Evolutionary conservation across 2,888 invertebrate genomes (phyloP).

Genomic region (Chrysolina haemoptera): DNA sequence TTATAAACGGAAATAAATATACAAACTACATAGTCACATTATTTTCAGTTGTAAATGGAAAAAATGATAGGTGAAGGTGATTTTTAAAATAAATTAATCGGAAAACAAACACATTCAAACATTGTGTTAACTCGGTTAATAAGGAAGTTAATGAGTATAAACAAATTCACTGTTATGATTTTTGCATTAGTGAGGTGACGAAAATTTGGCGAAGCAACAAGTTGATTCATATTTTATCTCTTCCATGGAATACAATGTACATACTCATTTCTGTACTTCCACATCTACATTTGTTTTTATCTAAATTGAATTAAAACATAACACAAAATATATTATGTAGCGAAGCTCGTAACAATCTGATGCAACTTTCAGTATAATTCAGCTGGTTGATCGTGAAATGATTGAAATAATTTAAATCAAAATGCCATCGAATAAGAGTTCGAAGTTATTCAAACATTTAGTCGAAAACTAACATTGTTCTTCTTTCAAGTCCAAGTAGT

Average conservation of each 20-base stretch:
- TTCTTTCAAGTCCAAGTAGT: no score
- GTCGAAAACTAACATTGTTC: no score
- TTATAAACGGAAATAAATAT: not conserved
- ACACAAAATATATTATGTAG: no score
- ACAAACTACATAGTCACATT: slow-evolving; percentile 9
- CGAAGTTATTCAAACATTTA: no score
- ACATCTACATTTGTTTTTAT: no score
- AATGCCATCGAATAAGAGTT: no score
- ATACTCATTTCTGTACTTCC: no score
- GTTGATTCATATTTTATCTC: slow-evolving; percentile 5
- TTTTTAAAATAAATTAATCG: not conserved
- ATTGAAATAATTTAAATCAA: no score
- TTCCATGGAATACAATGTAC: not conserved
- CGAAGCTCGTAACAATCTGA: no score
- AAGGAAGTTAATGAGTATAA: not conserved
- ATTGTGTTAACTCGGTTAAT: not conserved
- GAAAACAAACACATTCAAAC: not conserved
- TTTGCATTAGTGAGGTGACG: slow-evolving; percentile 6
- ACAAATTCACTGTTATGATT: not conserved
- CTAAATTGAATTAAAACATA: no score
- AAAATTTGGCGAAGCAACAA: slow-evolving; percentile 6
- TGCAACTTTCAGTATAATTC: no score
- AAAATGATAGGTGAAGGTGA: slow-evolving; percentile 6
- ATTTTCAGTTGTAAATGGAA: not conserved
- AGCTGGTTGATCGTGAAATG: no score